phyloP scores from a whole-genome alignment of 2,797 vertebrate species.

The Enteromius viviparus region DNA sequence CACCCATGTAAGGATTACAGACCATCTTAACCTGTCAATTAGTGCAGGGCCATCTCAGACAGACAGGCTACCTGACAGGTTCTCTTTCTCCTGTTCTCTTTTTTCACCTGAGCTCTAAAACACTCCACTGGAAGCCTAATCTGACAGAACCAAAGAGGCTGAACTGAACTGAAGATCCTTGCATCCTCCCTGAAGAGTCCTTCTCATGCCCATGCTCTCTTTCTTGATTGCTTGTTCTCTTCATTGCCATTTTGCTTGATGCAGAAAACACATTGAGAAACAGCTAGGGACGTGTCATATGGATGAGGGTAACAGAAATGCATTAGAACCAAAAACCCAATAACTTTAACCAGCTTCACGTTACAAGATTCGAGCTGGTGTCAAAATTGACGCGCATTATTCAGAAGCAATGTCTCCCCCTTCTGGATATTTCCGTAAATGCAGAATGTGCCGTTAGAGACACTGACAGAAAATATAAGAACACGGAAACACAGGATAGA shows the following conservation, averaged over 20 bases:
- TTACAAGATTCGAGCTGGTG: neutral
- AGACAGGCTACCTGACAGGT: slow-evolving; percentile 36
- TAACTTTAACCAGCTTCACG: no score
- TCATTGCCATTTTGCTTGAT: slow-evolving; percentile 39
- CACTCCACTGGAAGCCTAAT: slow-evolving; percentile 26
- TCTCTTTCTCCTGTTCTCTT: slow-evolving; percentile 27
- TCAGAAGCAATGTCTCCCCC: slow-evolving; percentile 33
- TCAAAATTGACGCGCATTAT: neutral
- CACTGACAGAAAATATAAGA: neutral
- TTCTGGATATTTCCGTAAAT: slow-evolving; percentile 52
- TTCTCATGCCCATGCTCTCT: slow-evolving; percentile 30
- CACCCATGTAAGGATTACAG: slow-evolving; percentile 52
- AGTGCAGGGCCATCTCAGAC: slow-evolving; percentile 39
- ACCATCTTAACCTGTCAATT: slow-evolving; percentile 43
- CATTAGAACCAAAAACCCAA: no score
- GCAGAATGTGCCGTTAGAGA: slow-evolving; percentile 53
- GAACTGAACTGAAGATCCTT: slow-evolving; percentile 48
- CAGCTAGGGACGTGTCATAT: slow-evolving; percentile 3
- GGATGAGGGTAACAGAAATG: neutral
- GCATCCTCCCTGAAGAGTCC: neutral
- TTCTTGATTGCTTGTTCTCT: neutral
- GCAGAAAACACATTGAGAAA: slow-evolving; percentile 53
- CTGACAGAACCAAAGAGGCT: slow-evolving; percentile 18
- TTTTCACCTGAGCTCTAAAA: slow-evolving; percentile 36
- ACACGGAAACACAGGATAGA: neutral